Evolutionary conservation across 2,113 vertebrate genomes (phyloP).

Genomic region (Dipodomys ordii): DNA sequence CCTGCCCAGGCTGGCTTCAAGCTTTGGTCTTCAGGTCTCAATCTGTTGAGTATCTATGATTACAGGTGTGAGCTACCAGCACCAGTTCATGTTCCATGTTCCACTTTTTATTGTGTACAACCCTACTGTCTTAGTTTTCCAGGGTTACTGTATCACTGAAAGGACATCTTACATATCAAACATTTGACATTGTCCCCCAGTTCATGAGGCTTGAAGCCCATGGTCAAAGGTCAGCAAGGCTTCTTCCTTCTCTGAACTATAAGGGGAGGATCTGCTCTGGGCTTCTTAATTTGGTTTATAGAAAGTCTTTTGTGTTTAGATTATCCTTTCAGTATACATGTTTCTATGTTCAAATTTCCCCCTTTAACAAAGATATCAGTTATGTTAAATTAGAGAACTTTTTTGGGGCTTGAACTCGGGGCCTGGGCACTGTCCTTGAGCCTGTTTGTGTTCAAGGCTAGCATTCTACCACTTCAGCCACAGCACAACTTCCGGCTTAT

Average conservation of each 20-base stretch:
- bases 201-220: background rate
- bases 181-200: background rate
- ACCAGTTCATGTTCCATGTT: background rate
- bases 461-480: too few relatives aligned
- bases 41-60: too few relatives aligned
- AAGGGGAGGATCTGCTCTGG: background rate
- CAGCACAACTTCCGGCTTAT: too few relatives aligned
- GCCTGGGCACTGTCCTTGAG: too few relatives aligned
- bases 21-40: too few relatives aligned
- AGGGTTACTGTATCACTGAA: background rate
- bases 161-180: background rate
- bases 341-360: background rate
- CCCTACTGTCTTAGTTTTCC: background rate
- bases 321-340: background rate
- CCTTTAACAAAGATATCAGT: background rate
- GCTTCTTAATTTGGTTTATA: background rate
- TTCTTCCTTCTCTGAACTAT: background rate
- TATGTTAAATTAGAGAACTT: background rate
- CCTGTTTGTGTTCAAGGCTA: too few relatives aligned
- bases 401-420: too few relatives aligned
- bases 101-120: background rate
- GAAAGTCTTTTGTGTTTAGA: background rate
- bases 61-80: too few relatives aligned
- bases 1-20: too few relatives aligned
- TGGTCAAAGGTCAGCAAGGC: too few relatives aligned